Base-by-base conservation (phyloP, 2,113 vertebrate genomes). In the Noctilio leporinus region DNA sequence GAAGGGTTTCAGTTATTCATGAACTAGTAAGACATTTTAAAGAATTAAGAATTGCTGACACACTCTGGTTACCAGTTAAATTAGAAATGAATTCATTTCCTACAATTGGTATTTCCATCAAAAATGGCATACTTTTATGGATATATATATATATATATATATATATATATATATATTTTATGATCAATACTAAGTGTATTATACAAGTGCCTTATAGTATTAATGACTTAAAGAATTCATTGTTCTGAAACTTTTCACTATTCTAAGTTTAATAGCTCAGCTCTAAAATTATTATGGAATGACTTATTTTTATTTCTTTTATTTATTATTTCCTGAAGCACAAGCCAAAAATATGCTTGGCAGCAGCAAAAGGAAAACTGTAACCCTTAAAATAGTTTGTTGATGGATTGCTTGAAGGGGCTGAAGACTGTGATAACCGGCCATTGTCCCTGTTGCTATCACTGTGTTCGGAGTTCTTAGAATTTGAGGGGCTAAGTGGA, bases 271-370 rank as follows among this genome's bases (percentile, higher is more conserved):
- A 80, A 28, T n/a, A 86, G 33, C 26, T 94, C 40, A 55, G n/a
- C 65, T 80, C 45, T 86, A 81, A 90, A 92, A 26, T 95, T 95
- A 26, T 95, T 95, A 82, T 16, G 26, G 91, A 77, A 92, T 67
- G 26, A 67, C 76, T 94, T 89, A 62, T 80, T 96, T 97, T 97
- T 96, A 85, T 97, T 96, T 94, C 88, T 94, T 91, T 67, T 89
- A 77, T 75, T 77, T 80, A 7, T 91, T 57, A 80, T 94, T 95
- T 96, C 78, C 93, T 94, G 91, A 92, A 87, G 24, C 3, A 82
- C 30, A 72, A 81, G 53, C 77, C 2, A 43, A 94, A 94, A 95
- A 96, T 97, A 88, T 57, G 67, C 62, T 97, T 96, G 81, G 72
- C 76, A 90, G 86, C 35, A 72, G 33, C 33, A 3, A 76, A 76